Evolutionary conservation across 2,888 invertebrate species (phyloP).

Genomic region (Meiosimyza decipiens): DNA sequence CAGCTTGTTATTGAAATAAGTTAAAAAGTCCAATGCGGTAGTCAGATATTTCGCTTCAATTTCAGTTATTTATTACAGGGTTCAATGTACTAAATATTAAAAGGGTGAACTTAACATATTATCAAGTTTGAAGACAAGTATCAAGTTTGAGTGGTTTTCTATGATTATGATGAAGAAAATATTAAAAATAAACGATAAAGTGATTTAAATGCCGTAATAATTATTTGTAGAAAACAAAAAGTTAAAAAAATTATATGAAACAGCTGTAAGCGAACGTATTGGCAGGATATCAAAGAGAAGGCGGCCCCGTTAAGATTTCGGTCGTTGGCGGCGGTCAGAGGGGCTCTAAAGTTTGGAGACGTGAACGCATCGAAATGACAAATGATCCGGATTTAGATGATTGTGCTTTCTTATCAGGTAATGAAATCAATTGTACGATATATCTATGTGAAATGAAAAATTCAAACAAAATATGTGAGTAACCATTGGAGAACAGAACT

Average conservation of each 20-base stretch:
- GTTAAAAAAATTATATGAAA: slow-evolving; percentile 8
- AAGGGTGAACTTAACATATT: too few relatives aligned
- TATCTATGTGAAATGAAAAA: too few relatives aligned
- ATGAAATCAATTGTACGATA: slow-evolving; percentile 20
- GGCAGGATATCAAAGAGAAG: slow-evolving; percentile 66
- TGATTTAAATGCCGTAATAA: background rate
- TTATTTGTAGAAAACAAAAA: too few relatives aligned
- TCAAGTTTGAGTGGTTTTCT: slow-evolving; percentile 18
- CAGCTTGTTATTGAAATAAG: background rate
- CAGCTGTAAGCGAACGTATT: slow-evolving; percentile 59
- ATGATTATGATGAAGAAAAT: background rate
- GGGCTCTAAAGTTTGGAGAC: slow-evolving; percentile 67
- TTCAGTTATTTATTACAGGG: too few relatives aligned
- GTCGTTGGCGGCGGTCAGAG: slow-evolving; percentile 67
- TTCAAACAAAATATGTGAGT: too few relatives aligned
- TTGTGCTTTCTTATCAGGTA: slow-evolving; percentile 91
- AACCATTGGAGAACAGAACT: too few relatives aligned
- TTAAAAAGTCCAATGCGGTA: too few relatives aligned
- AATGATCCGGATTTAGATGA: slow-evolving; percentile 90
- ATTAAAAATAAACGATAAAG: background rate
- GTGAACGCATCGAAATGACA: slow-evolving; percentile 79
- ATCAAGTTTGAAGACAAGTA: background rate
- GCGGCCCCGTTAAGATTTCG: slow-evolving; percentile 68
- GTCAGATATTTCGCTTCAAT: too few relatives aligned
- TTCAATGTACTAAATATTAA: too few relatives aligned